Evolutionary conservation across 1,140 invertebrate species (phyloP), one percentile per base, ranked within the genome.

Genomic region (Hyles vespertilio): DNA sequence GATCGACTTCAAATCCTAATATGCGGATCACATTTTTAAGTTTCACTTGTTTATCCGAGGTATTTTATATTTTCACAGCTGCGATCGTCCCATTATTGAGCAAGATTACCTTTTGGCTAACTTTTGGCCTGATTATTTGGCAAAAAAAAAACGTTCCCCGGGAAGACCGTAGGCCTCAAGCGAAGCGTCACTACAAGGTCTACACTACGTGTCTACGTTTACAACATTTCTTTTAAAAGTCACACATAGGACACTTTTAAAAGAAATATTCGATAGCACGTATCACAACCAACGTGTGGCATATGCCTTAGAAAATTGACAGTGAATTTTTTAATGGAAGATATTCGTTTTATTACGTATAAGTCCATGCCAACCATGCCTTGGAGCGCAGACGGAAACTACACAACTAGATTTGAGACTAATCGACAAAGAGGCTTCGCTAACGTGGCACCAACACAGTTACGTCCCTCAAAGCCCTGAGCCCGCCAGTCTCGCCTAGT

Each of bases 271-370:
- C 70, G 86, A 79, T 81, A 86, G 83, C 83, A 86, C 84, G 84
- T 77, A 76, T 87, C 84, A 87, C 84, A 87, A 87, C 84, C 84
- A 87, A 83, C 75, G 82, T 87, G 78, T 77, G 84, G 84, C 83
- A 69, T 75, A 74, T 69, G 82, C 81, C 81, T 79, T 72, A 72
- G 69, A 77, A 59, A 87, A 87, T 87, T 87, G 84, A 85, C 84
- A 85, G 82, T 84, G 77, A 81, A 77, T 67, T 74, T 61, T 62
- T 65, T 52, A 56, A 61, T 83, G 82, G 84, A 87, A 87, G 81
- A 84, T 75, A 43, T 34, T 48, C 40, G 58, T 74, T 63, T 67
- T 64, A 56, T 59, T 81, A 80, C 73, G 77, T 80, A 79, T 59
- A 79, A 73, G 56, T 73, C 58, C 81, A 84, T 83, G 81, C 81